Base-by-base conservation (phyloP, 2,888 invertebrate genomes). In the Epirrhoe alternata region DNA sequence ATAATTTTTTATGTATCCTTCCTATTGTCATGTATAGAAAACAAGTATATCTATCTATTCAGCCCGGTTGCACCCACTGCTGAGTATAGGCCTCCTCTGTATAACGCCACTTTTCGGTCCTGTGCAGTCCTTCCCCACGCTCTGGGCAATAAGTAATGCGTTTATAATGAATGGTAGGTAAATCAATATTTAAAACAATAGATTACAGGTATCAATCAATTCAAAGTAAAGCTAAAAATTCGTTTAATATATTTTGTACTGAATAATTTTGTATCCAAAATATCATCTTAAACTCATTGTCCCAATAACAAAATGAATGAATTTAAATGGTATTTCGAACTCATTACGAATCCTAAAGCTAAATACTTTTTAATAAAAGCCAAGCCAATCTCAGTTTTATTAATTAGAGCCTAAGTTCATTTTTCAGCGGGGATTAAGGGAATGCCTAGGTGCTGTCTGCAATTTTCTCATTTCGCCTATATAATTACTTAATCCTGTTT, bases 351-450 rank as follows among this genome's bases (percentile, higher is more conserved):
- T 56, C 53, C 53, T 54, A 12, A 63, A 53, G 33, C 59, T 61
- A 77, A 78, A 75, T 74, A 76, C 69, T 74, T 77, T 78, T 71
- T 77, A 75, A 80, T 82, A 77, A 73, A 72, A 78, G 74, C 74
- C 75, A 74, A 76, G 73, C 68, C 68, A 77, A 77, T 80, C 69
- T 64, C 69, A 74, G 75, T 77, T 75, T 77, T 79, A 77, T 78
- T 79, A 80, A 77, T 78, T 77, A 71, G 55, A 63, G 47, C 64
- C 68, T 63, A 63, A 70, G 61, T 71, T 68, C 49, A 67, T 71
- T 67, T 71, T 67, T 66, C 7, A 64, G 67, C 30, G 31, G 31
- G 7, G 35, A 45, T 56, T 52, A 50, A 35, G 61, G 42, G 47
- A 57, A 66, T 42, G 51, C 33, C 61, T 55, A 59, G 59, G 47